phyloP scores from a whole-genome alignment of 2,888 invertebrate species.

The Oscheius sp. region DNA sequence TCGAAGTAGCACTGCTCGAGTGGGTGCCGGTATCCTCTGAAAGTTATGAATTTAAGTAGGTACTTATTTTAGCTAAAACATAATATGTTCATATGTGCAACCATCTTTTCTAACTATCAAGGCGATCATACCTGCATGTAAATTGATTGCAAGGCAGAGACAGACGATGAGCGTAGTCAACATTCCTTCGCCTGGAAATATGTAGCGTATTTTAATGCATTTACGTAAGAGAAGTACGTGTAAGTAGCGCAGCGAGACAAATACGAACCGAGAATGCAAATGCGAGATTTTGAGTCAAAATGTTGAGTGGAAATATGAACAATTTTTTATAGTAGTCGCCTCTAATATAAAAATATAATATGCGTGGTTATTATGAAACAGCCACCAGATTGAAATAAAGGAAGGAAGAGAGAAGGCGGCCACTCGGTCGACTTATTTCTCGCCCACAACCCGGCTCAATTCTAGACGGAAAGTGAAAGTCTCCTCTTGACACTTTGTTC shows the following conservation, averaged over 20 bases:
- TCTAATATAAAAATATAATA: conserved; percentile 35
- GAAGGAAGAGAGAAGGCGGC: conserved; percentile 34
- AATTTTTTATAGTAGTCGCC: conserved; percentile 31
- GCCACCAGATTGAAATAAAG: conserved; percentile 41
- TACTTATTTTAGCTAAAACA: conserved; percentile 28
- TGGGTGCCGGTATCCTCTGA: conserved; percentile 20
- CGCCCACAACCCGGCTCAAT: conserved; percentile 36
- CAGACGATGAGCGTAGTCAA: conserved; percentile 39
- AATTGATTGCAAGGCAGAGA: conserved; percentile 34
- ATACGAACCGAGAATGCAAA: conserved; percentile 11
- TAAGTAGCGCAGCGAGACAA: conserved; percentile 34
- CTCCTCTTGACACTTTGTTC: too few relatives aligned
- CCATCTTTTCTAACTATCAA: conserved; percentile 20
- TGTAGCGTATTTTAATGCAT: conserved; percentile 39
- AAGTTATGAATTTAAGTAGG: conserved; percentile 14
- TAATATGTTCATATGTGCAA: conserved; percentile 32
- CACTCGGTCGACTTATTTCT: conserved; percentile 47
- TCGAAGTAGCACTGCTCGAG: conserved; percentile 24
- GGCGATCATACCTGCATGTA: conserved; percentile 44
- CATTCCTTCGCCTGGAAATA: conserved; percentile 39
- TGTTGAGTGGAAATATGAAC: conserved; percentile 33
- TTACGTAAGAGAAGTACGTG: conserved; percentile 39
- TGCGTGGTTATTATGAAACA: conserved; percentile 37
- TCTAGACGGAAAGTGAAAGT: conserved; percentile 21
- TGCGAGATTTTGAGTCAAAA: too few relatives aligned